Evolutionary conservation across 2,797 vertebrate genomes (phyloP).

Genomic region (Phalloptychus januarius): DNA sequence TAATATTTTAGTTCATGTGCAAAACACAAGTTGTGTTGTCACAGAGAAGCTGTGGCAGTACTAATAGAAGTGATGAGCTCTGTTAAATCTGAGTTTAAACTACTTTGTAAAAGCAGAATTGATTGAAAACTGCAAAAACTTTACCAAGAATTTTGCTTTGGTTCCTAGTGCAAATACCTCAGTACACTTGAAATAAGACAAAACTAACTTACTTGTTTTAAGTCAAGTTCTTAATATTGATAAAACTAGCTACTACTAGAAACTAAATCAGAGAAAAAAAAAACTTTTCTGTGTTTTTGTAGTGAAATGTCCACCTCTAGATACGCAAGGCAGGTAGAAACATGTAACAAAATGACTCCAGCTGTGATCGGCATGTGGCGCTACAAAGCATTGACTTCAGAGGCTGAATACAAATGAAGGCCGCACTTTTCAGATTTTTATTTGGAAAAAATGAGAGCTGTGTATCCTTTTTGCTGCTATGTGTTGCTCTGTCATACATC

Average conservation of each 20-base stretch:
- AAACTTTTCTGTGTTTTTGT: too few relatives aligned
- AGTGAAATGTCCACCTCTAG: background rate
- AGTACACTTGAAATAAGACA: too few relatives aligned
- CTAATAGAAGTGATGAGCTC: background rate
- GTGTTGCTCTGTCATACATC: background rate
- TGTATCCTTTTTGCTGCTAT: background rate
- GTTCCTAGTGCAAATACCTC: too few relatives aligned
- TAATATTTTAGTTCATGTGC: background rate
- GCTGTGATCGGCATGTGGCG: background rate
- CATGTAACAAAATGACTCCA: background rate
- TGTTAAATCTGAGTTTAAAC: background rate
- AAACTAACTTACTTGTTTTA: too few relatives aligned
- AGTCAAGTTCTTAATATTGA: too few relatives aligned
- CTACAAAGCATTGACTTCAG: background rate
- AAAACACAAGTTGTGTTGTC: too few relatives aligned
- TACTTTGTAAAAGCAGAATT: background rate
- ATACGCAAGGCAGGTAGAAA: background rate
- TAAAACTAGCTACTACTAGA: too few relatives aligned
- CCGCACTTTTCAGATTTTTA: background rate
- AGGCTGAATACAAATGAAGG: background rate
- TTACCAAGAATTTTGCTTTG: too few relatives aligned
- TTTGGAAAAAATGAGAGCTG: background rate
- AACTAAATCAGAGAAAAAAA: too few relatives aligned
- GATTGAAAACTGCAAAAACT: background rate
- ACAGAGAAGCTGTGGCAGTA: background rate